Percentiles rank a stretch among this genome's conserved stretches.
phyloP scores from a whole-genome alignment of 2,888 invertebrate genomes.

The Arrhopalites spinosus region DNA sequence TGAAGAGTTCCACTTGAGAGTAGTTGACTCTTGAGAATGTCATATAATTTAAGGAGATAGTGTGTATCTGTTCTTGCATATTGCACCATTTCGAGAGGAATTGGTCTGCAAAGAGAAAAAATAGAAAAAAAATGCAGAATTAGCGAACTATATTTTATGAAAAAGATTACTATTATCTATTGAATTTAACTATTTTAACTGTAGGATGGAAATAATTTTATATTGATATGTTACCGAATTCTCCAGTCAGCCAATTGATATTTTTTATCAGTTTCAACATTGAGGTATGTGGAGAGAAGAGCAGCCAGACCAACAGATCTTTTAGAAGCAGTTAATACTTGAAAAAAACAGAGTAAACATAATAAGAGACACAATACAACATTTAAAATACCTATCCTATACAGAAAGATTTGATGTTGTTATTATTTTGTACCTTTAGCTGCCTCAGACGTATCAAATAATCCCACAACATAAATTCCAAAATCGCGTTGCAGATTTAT shows the following conservation, averaged over 20 bases:
- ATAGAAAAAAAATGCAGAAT: too few species aligned
- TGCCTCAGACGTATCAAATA: slow-evolving; percentile 95
- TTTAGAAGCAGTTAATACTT: slow-evolving; percentile 64
- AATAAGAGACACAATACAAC: too few species aligned
- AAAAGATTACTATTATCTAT: not conserved
- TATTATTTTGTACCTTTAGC: slow-evolving; percentile 66
- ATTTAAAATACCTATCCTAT: too few species aligned
- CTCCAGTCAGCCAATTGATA: slow-evolving; percentile 96
- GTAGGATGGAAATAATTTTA: too few species aligned
- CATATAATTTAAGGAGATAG: slow-evolving; percentile 87
- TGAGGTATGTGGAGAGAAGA: slow-evolving; percentile 77
- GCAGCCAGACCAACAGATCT: slow-evolving; percentile 71
- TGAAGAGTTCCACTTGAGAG: not conserved
- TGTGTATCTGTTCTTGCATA: slow-evolving; percentile 94
- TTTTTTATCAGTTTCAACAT: slow-evolving; percentile 80
- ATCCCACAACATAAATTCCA: slow-evolving; percentile 89
- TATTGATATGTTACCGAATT: slow-evolving; percentile 69
- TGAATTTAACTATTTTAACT: not conserved
- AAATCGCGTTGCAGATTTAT: slow-evolving; percentile 94
- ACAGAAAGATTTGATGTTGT: too few species aligned
- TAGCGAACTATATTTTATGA: not conserved
- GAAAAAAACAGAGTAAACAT: too few species aligned
- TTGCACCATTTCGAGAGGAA: slow-evolving; percentile 61
- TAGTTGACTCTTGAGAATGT: slow-evolving; percentile 59
- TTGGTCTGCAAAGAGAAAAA: slow-evolving; percentile 60